Evolutionary conservation across 2,888 invertebrate species (phyloP), one percentile per base, ranked within the genome.

Genomic region (Listrodromus nycthemerus): DNA sequence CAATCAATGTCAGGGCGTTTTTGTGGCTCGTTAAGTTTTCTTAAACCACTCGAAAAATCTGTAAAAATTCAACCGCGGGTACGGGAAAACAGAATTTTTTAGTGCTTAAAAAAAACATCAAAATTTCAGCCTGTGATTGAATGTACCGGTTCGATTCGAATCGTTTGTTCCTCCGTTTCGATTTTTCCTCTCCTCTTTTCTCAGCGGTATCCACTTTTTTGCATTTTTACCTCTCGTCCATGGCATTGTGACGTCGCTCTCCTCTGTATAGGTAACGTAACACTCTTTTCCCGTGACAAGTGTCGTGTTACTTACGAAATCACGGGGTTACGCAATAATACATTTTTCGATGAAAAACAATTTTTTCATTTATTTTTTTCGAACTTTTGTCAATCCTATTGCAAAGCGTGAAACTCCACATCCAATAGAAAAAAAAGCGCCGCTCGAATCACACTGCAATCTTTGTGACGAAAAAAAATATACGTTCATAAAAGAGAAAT

Each of bases 71-170:
- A 48, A 76, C 66, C 55, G 37, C 48, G 77, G 86, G 87, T 86
- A 86, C 83, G 71, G 76, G 82, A 85, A 86, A 87, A 88, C 89
- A 88, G 85, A 86, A 82, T 58, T 19, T 41, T 45, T 41, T 21
- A 6, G 24, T 10, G 33, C 8, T 2, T 74, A 84, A 87, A 73
- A 67, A 55, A 82, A 79, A 81, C 74, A 70, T 37, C 1, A 37
- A 37, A 37, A 78, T 45, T 86, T 67, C 71, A 84, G 70, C 85
- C 78, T 85, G 85, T 66, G 69, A 81, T 55, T 67, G 65, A 73
- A 27, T 73, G 86, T 87, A 90, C 86, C 88, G 89, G 87, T 89
- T 86, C 89, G 90, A 91, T 92, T 91, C 89, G 89, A 91, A 91
- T 91, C 89, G 89, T 86, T 89, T 83, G 88, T 87, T 89, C 86